phyloP scores from a whole-genome alignment of 2,888 invertebrate species.

The Heteropelma amictum region DNA sequence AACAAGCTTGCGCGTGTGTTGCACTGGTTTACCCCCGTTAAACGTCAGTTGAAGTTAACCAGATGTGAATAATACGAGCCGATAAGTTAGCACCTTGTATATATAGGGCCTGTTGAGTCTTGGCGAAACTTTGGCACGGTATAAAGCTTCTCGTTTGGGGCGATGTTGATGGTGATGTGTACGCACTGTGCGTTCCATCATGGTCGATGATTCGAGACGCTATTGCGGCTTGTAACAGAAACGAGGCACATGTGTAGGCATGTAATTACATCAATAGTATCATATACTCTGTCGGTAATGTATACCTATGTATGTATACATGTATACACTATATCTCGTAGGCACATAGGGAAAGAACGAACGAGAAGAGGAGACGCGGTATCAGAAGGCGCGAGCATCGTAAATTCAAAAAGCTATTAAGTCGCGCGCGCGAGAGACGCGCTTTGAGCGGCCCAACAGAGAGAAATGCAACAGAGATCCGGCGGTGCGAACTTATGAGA shows the following conservation, averaged over 20 bases:
- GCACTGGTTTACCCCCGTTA: background rate
- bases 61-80: constrained; percentile 55
- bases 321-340: background rate
- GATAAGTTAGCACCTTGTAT: constrained; percentile 54
- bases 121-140: constrained; percentile 17
- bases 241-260: constrained; percentile 18
- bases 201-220: constrained; percentile 19
- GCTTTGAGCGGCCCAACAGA: constrained; percentile 46
- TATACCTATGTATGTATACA: background rate
- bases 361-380: background rate
- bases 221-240: constrained; percentile 43
- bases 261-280: constrained; percentile 15
- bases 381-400: constrained; percentile 46
- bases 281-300: background rate
- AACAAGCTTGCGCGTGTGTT: constrained; percentile 6
- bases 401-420: constrained; percentile 61
- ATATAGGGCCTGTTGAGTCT: constrained; percentile 40
- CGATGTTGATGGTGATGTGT: constrained; percentile 26
- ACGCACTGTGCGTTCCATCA: background rate
- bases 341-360: background rate
- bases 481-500: constrained; percentile 16
- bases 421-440: constrained; percentile 44
- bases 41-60: constrained; percentile 47
- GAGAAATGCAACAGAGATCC: constrained; percentile 51
- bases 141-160: constrained; percentile 21